These are phyloP conservation scores for Drosophila buzzatii DNA, from an alignment of 2,888 invertebrate genomes.

Conservation along the genomic window DNA sequence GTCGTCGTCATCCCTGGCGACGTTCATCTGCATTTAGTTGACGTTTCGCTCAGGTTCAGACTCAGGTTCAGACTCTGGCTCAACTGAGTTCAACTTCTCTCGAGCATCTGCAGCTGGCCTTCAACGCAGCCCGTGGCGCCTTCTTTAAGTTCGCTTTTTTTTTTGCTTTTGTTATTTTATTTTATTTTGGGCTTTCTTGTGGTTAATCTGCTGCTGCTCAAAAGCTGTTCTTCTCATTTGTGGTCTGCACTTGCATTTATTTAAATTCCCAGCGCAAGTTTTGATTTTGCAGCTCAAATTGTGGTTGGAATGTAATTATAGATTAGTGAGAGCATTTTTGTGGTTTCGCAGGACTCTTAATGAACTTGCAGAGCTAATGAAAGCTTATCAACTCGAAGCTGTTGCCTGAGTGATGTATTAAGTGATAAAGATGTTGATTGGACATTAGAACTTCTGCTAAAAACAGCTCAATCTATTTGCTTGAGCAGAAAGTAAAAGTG, in stretches of 20 bases:
- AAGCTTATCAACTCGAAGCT: not conserved
- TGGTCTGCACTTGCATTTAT: slow-evolving; percentile 33
- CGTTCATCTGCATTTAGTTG: slow-evolving; percentile 60
- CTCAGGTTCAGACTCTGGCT: not conserved
- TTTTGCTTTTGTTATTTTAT: not conserved
- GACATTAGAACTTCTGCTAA: not conserved
- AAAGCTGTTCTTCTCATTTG: slow-evolving; percentile 28
- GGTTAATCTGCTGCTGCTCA: slow-evolving; percentile 29
- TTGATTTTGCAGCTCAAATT: slow-evolving; percentile 63
- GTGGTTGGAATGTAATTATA: slow-evolving; percentile 37
- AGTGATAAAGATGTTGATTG: not conserved
- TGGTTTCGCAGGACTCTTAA: slow-evolving; percentile 9
- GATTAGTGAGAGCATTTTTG: slow-evolving; percentile 9
- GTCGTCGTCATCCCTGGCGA: slow-evolving; percentile 19
- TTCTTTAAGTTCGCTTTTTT: slow-evolving; percentile 1
- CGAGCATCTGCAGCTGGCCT: slow-evolving; percentile 43
- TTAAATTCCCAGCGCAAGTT: slow-evolving; percentile 37
- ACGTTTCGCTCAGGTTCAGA: slow-evolving; percentile 31
- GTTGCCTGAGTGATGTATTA: not conserved
- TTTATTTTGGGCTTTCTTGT: slow-evolving; percentile 14
- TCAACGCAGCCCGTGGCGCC: slow-evolving; percentile 30
- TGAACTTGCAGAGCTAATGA: not conserved
- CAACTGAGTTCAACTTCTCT: slow-evolving; percentile 7
- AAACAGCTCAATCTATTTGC: not conserved
- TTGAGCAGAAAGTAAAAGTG: no score